Base-by-base conservation (phyloP, 2,888 invertebrate species). In the Clistopyga incitator region DNA sequence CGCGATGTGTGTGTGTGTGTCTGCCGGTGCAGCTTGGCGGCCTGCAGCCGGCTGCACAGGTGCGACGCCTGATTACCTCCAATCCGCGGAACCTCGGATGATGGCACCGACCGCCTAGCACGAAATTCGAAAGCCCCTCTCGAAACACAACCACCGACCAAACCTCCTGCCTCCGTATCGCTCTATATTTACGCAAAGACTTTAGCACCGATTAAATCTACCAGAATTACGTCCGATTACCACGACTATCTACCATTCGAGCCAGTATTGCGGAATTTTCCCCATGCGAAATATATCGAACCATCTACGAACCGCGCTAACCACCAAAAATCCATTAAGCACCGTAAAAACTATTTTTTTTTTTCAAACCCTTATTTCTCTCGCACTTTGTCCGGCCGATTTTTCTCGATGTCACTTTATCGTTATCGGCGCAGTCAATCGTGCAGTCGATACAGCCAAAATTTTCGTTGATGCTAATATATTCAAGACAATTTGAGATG, bases 191-290 rank as follows among this genome's bases (percentile, higher is more conserved):
- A 54, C 81, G 68, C 65, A 75, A 76, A 72, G 72, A 72, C 79
- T 84, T 84, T 79, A 78, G 52, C 45, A 67, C 54, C 84, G 74
- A 72, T 82, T 77, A 81, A 84, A 78, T 50, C 68, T 29, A 18
- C 67, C 59, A 54, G 42, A 52, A 68, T 74, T 78, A 72, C 61
- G 76, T 67, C 47, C 64, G 25, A 74, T 42, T 52, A 50, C 11
- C 3, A 38, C 77, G 23, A 42, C 71, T 56, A 56, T 38, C 34
- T 54, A 6, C 25, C 15, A 45, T 23, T 67, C 45, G 13, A 67
- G 25, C 47, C n/a, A 23, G 8, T 47, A 47, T 45, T 47, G 25
- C 6, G 45, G 42, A 45, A 67, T 20, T 10, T 10, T 29, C 20
- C 23, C 11, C 10, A 23, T 18, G 23, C 10, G 20, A 6, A 54